Evolutionary conservation across 2,113 vertebrate genomes (phyloP), one percentile per base, ranked within the genome.

Genomic region (Siniperca chuatsi): DNA sequence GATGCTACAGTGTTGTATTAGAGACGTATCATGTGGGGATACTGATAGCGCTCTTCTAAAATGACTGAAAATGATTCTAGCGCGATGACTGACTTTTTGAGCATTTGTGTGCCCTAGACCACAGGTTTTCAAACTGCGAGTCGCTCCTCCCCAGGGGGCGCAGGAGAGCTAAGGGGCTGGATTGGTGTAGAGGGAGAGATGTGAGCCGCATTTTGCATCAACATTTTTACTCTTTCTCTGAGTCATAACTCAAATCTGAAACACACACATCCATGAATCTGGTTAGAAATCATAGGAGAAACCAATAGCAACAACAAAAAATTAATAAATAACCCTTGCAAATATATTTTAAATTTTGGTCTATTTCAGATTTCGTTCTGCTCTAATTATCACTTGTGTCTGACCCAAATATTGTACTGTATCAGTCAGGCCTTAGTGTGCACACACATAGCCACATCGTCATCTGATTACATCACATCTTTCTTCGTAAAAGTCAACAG

Each of bases 381-480:
- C 75, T 78, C 50, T 62, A 52, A 68, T 86, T 80, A 50, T 73
- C 37, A 6, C 81, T 25, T 11, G 62, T 54, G 65, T 76, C n/a
- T 25, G 77, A 81, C 80, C 78, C 72, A 60, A 35, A 64, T 61
- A 57, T 65, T 48, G 13, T 2, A 21, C 69, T 20, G 44, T 67
- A 46, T 61, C 46, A 66, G 33, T 50, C 33, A 23, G 44, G 25
- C 62, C 37, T 64, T 23, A 33, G 57, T 16, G 75, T 21, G 37
- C 68, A n/a, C 68, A 77, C 71, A 52, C 42, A 33, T 12, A 46
- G 57, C 73, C 21, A 40, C 54, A 66, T 62, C 54, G 13, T 76
- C 71, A 62, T 52, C 60, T 61, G 44, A 69, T 82, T 70, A 60
- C 70, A 70, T 89, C 85, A 85, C 58, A 3, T 75, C 18, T 52